Percentiles rank a stretch among this genome's conserved stretches.
Conservation (phyloP, 2,113 vertebrate species). For the Dromaius novaehollandiae region DNA sequence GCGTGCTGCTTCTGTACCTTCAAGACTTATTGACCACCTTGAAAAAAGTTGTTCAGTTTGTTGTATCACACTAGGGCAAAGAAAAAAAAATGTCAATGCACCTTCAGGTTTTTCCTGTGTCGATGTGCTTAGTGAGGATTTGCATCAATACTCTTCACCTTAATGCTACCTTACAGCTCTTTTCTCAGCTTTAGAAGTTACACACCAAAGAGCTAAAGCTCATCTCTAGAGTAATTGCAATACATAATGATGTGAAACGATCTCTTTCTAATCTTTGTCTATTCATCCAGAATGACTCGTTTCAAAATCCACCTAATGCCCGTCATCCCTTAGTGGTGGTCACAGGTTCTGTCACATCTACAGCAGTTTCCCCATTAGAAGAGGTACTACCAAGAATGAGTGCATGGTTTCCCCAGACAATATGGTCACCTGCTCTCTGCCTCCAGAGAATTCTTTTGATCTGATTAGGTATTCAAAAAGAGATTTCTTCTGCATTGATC, state of each 20-base stretch:
- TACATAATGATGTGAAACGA: neutral
- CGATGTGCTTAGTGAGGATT: neutral
- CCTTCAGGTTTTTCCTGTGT: neutral
- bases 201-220: neutral
- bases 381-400: neutral
- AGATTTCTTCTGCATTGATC: neutral
- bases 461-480: neutral
- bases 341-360: neutral
- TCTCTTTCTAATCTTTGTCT: neutral
- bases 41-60: neutral
- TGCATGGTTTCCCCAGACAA: neutral
- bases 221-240: neutral
- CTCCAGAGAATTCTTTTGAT: neutral
- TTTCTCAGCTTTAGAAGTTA: neutral
- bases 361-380: neutral
- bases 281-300: neutral
- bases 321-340: rapidly evolving
- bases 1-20: neutral
- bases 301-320: neutral
- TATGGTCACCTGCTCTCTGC: neutral
- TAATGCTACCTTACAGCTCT: neutral
- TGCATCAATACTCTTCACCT: neutral
- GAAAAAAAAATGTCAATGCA: neutral
- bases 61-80: neutral
- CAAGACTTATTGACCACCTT: neutral